These are phyloP conservation scores for Ichneumoninae sp. DNA, from an alignment of 2,888 invertebrate genomes.

Conservation along the genomic window DNA sequence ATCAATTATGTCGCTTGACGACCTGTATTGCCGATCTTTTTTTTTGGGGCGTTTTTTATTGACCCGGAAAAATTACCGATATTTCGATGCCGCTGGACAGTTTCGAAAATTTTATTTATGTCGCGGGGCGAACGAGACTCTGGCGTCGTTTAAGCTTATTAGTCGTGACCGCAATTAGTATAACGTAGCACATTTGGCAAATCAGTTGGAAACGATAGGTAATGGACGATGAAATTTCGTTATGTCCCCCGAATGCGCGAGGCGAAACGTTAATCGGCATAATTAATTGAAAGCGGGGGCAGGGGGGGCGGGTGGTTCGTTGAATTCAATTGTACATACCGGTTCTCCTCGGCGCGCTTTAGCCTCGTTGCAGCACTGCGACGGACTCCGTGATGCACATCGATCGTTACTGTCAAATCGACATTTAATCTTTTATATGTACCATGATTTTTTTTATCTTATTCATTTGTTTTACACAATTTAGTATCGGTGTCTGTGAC, in stretches of 20 bases:
- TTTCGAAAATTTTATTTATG: conserved; percentile 12
- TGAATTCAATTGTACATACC: conserved; percentile 37
- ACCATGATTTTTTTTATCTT: too few species aligned
- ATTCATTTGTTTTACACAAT: too few species aligned
- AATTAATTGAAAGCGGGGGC: conserved; percentile 51
- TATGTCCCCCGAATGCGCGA: conserved; percentile 29
- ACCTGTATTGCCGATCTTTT: not conserved
- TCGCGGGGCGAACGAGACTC: not conserved
- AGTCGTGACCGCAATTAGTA: conserved; percentile 52
- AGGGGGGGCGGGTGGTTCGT: conserved; percentile 6
- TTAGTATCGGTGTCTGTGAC: too few species aligned
- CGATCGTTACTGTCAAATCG: not conserved
- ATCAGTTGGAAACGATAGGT: conserved; percentile 59
- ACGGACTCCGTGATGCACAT: not conserved
- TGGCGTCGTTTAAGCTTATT: conserved; percentile 51
- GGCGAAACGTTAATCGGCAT: conserved; percentile 52
- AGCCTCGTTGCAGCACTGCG: not conserved
- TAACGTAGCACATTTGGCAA: conserved; percentile 57
- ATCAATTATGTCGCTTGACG: not conserved
- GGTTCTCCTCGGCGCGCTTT: not conserved
- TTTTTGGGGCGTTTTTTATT: not conserved
- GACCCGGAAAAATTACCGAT: not conserved
- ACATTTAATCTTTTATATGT: not conserved
- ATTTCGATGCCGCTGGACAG: not conserved
- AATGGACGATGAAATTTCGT: conserved; percentile 53